Conservation (phyloP, 2,888 invertebrate genomes). For the Balanococcus diminutus region DNA sequence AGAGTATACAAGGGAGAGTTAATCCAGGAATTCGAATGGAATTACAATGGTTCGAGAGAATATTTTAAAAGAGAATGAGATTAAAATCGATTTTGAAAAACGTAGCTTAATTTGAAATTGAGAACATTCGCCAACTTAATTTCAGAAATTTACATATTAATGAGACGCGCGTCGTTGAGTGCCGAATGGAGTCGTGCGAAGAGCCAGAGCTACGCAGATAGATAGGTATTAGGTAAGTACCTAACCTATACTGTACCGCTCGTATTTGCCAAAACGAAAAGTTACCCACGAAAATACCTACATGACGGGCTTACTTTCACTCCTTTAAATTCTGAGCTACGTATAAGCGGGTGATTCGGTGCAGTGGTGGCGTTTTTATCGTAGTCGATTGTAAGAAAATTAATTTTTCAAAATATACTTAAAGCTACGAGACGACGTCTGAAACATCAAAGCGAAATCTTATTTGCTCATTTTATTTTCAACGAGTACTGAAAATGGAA, state of each 20-base stretch:
- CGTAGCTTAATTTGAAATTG: constrained; percentile 39
- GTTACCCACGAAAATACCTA: not conserved
- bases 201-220: not conserved
- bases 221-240: too few relatives aligned
- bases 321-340: not conserved
- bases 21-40: constrained; percentile 1
- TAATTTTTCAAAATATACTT: not conserved
- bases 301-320: not conserved
- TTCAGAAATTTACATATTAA: constrained; percentile 43
- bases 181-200: not conserved
- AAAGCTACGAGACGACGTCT: not conserved
- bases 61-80: not conserved
- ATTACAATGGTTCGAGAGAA: not conserved
- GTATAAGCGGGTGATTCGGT: not conserved
- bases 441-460: not conserved
- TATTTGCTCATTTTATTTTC: not conserved
- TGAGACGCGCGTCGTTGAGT: not conserved
- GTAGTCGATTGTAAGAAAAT: not conserved
- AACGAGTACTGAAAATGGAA: not conserved
- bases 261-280: not conserved
- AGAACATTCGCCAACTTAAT: constrained; percentile 46
- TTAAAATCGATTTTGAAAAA: constrained; percentile 44
- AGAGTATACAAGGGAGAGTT: not conserved
- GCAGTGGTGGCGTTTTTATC: not conserved
- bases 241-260: too few relatives aligned